Evolutionary conservation across 2,888 invertebrate genomes (phyloP).

Genomic region (Ichneumoninae sp.): DNA sequence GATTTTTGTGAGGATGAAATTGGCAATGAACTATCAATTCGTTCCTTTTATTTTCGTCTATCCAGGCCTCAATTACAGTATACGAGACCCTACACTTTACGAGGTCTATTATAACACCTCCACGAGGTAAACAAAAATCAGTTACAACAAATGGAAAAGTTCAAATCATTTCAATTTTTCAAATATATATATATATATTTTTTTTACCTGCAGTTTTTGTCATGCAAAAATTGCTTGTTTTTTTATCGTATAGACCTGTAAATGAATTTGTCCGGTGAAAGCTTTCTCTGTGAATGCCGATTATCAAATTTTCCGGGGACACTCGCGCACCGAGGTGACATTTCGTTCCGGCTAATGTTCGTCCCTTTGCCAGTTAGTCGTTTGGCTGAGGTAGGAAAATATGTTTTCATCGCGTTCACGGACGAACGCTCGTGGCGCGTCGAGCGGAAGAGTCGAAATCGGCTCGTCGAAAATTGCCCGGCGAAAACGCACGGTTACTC

Average conservation of each 20-base stretch:
- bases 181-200: no score
- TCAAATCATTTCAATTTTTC: no score
- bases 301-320: background rate
- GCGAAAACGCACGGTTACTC: constrained; percentile 1
- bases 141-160: no score
- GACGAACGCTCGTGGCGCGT: constrained; percentile 8
- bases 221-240: background rate
- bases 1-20: background rate
- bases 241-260: background rate
- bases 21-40: background rate
- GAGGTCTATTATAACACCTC: background rate
- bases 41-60: background rate
- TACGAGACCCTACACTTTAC: background rate
- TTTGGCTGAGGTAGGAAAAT: constrained; percentile 20
- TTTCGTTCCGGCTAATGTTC: background rate
- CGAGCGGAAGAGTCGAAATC: constrained; percentile 14
- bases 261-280: background rate
- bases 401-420: background rate
- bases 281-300: background rate
- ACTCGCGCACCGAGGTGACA: background rate
- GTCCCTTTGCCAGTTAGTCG: background rate
- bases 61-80: background rate
- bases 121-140: no score
- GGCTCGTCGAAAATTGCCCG: constrained; percentile 17
- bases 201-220: background rate